Conservation (phyloP, 2,113 vertebrate species). For the Misgurnus mizolepis region DNA sequence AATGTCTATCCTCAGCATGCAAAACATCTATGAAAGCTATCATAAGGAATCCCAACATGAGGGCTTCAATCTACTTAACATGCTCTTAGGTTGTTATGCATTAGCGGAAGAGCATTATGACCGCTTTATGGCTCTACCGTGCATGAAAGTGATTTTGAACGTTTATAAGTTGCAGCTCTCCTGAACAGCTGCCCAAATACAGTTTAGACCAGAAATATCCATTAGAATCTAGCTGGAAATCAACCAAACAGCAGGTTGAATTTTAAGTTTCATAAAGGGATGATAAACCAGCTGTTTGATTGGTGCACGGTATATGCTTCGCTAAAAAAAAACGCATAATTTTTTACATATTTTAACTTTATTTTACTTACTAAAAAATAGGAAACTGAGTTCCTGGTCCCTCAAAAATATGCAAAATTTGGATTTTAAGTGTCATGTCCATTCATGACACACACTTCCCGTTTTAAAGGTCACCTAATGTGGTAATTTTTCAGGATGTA, state of each 20-base stretch:
- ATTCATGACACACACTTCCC: no score
- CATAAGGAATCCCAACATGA: not conserved
- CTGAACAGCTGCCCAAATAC: not conserved
- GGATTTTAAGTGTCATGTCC: no score
- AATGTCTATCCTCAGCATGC: slow-evolving; percentile 10
- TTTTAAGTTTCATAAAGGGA: not conserved
- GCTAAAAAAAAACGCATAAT: no score
- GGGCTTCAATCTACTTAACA: not conserved
- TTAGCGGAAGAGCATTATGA: slow-evolving; percentile 41
- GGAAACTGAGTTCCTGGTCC: no score
- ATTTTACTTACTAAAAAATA: no score
- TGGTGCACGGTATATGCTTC: no score
- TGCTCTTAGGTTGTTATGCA: slow-evolving; percentile 28
- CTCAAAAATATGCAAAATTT: no score
- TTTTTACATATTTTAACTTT: no score
- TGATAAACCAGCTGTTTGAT: no score
- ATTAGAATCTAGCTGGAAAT: no score
- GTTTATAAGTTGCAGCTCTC: not conserved
- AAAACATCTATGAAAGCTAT: not conserved
- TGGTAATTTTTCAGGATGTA: no score
- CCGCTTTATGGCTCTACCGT: slow-evolving; percentile 28
- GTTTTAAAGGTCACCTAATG: no score
- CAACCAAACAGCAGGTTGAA: not conserved
- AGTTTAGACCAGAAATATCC: not conserved
- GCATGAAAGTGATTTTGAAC: not conserved